Evolutionary conservation across 2,797 vertebrate species (phyloP).

Genomic region (Danio aesculapii): DNA sequence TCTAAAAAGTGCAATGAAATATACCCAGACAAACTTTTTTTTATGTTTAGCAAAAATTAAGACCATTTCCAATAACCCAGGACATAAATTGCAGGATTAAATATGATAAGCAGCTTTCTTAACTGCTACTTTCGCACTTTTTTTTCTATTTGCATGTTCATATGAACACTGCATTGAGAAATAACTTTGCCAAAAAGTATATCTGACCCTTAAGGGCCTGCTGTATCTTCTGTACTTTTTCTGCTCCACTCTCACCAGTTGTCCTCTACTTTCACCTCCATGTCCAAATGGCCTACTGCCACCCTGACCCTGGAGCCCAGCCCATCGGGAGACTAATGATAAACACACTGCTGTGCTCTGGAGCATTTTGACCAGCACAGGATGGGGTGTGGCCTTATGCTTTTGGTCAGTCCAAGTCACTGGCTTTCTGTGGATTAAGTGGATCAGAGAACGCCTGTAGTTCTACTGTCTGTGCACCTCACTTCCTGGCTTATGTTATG

Average conservation of each 20-base stretch:
- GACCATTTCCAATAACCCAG: too few relatives aligned
- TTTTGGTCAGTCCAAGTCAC: constrained; percentile 59
- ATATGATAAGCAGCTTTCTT: too few relatives aligned
- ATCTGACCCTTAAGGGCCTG: not conserved
- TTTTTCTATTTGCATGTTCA: too few relatives aligned
- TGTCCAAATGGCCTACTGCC: constrained; percentile 15
- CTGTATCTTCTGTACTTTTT: not conserved
- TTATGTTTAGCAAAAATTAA: too few relatives aligned
- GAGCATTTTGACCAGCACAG: constrained; percentile 65
- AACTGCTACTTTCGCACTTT: too few relatives aligned
- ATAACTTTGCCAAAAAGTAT: too few relatives aligned
- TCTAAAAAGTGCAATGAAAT: too few relatives aligned
- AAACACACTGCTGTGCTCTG: constrained; percentile 66
- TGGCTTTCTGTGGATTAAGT: constrained; percentile 70
- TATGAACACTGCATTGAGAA: too few relatives aligned
- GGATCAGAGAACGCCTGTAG: constrained; percentile 58
- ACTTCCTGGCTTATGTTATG: constrained; percentile 19
- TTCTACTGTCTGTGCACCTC: constrained; percentile 32
- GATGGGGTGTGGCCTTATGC: constrained; percentile 34
- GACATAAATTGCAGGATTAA: too few relatives aligned
- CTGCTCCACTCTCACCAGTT: not conserved
- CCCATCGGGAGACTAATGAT: constrained; percentile 77
- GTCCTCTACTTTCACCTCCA: constrained; percentile 2
- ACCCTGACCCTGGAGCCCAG: constrained; percentile 49
- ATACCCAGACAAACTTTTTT: too few relatives aligned